Percentiles rank a stretch among this genome's conserved stretches.
phyloP scores from a whole-genome alignment of 92 coral and sea anemone genomes.

The Micromussa lordhowensis region DNA sequence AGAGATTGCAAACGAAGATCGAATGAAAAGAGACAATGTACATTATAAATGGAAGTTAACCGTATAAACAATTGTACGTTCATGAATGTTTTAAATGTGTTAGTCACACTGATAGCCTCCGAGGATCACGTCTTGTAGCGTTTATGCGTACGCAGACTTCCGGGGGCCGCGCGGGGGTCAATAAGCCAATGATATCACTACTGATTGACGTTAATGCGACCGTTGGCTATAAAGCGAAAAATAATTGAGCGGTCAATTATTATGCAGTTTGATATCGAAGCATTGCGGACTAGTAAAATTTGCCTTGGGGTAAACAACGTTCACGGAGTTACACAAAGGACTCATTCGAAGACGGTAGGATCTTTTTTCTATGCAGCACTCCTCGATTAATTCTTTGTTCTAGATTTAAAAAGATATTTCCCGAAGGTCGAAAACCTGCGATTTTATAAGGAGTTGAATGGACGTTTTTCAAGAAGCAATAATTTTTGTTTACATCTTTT shows the following conservation, averaged over 20 bases:
- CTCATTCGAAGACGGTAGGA: slow-evolving; percentile 9
- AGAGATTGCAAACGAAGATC: not conserved
- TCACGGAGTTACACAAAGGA: not conserved
- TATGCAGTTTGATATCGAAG: not conserved
- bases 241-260: not conserved
- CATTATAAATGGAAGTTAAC: not conserved
- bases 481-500: not conserved
- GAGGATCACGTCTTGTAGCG: not conserved
- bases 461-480: not conserved
- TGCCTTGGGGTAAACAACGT: not conserved
- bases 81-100: not conserved
- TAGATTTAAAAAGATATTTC: not conserved
- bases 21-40: not conserved
- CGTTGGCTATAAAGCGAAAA: not conserved
- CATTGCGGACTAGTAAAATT: not conserved
- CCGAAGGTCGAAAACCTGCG: not conserved
- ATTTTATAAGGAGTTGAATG: not conserved
- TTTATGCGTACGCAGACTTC: not conserved
- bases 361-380: no score
- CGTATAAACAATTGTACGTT: not conserved
- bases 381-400: not conserved
- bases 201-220: slow-evolving; percentile 11
- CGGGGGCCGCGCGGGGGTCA: not conserved
- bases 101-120: not conserved
- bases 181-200: not conserved